phyloP scores from a whole-genome alignment of 2,797 vertebrate species.

The Heteromormyrus szaboi region DNA sequence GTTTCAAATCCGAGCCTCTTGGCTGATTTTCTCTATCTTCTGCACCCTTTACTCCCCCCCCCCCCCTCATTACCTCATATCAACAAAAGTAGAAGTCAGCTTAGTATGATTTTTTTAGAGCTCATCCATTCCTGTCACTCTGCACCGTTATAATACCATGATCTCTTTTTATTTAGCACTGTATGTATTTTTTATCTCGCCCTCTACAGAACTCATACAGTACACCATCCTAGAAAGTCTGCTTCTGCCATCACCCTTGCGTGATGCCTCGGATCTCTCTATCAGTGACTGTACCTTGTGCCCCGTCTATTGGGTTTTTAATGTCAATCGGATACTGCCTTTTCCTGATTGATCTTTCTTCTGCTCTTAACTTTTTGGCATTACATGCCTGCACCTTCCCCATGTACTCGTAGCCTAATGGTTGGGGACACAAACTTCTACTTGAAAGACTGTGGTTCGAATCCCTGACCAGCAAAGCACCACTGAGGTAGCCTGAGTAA shows the following conservation, averaged over 20 bases:
- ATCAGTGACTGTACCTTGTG: not conserved
- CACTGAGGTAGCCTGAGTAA: not conserved
- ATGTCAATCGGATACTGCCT: not conserved
- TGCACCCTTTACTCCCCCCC: not conserved
- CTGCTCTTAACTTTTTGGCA: not conserved
- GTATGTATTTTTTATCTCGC: slow-evolving; percentile 3
- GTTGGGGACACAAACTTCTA: not conserved
- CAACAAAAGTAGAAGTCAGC: slow-evolving; percentile 12
- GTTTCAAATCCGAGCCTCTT: not conserved
- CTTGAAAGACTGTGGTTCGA: not conserved
- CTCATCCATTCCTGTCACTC: not conserved
- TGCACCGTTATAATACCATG: not conserved
- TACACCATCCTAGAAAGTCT: not conserved
- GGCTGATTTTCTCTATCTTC: not conserved
- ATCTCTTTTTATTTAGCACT: not conserved
- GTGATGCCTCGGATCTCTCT: not conserved
- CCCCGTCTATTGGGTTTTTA: not conserved
- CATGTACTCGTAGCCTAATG: not conserved
- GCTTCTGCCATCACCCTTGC: not conserved
- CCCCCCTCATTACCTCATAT: not conserved
- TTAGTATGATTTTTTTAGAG: not conserved
- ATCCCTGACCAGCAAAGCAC: not conserved
- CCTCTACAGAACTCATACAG: not conserved
- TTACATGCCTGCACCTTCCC: not conserved
- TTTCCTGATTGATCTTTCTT: not conserved